Percentiles rank a stretch among this genome's conserved stretches.
Evolutionary conservation across 1,140 invertebrate species (phyloP).

Genomic region (Chironomus striatipennis): DNA sequence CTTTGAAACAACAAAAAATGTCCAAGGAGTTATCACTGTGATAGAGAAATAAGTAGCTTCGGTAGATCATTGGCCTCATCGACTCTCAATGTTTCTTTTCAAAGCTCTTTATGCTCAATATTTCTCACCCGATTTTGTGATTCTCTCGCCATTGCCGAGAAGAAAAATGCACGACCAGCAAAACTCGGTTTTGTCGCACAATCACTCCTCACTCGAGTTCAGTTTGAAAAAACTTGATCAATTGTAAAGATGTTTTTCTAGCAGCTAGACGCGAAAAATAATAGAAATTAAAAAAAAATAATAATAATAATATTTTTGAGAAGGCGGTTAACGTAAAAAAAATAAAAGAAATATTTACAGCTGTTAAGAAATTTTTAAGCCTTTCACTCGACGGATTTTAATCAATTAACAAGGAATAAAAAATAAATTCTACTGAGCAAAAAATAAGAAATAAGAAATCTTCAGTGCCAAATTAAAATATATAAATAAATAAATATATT

Average conservation of each 20-base stretch:
- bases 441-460: neutral
- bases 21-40: neutral
- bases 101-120: neutral
- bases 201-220: neutral
- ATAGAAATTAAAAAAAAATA: neutral
- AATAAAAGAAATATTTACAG: neutral
- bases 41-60: neutral
- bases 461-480: too few species aligned
- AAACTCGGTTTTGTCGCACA: neutral
- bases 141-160: neutral
- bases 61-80: neutral
- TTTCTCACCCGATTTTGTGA: neutral
- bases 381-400: neutral
- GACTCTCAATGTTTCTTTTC: neutral
- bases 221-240: constrained; percentile 13
- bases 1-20: neutral
- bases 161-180: neutral
- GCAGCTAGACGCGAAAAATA: constrained; percentile 14
- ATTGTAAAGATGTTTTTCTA: constrained; percentile 18
- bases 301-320: neutral
- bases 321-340: neutral
- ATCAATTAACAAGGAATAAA: neutral
- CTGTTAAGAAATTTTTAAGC: neutral
- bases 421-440: neutral
- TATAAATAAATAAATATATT: too few species aligned